phyloP scores from a whole-genome alignment of 2,113 vertebrate genomes.

The Gallinago media region DNA sequence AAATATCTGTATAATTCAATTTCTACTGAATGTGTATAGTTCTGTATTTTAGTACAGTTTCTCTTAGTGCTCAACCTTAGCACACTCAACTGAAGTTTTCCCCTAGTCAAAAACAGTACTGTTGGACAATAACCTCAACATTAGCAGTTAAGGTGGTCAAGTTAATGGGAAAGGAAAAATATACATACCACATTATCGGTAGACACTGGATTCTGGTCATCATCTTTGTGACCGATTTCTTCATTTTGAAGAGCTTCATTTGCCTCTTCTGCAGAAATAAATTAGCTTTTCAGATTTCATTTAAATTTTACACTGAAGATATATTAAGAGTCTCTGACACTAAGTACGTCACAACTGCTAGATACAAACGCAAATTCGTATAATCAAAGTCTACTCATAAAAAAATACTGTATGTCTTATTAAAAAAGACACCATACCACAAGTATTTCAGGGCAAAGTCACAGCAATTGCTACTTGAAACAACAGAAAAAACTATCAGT shows the following conservation, averaged over 20 bases:
- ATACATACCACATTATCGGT: constrained; percentile 90
- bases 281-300: constrained; percentile 24
- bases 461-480: background rate
- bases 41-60: background rate
- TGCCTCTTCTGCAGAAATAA: constrained; percentile 83
- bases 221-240: constrained; percentile 78
- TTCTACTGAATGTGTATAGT: background rate
- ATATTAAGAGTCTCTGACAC: background rate
- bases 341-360: background rate
- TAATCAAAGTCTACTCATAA: background rate
- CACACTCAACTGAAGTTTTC: background rate
- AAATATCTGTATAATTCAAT: background rate
- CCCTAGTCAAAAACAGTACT: background rate
- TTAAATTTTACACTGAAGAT: background rate
- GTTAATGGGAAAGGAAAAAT: background rate
- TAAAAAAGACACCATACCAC: background rate
- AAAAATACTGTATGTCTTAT: background rate
- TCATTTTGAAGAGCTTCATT: constrained; percentile 83
- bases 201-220: constrained; percentile 71
- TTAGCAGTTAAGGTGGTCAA: background rate
- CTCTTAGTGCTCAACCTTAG: background rate
- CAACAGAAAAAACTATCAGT: background rate
- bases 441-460: background rate
- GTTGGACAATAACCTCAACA: background rate
- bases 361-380: background rate